A percentile compares a stretch with the other conserved stretches of the same genome.
Evolutionary conservation across 2,113 vertebrate genomes (phyloP).

Genomic region (Cyanoderma ruficeps): DNA sequence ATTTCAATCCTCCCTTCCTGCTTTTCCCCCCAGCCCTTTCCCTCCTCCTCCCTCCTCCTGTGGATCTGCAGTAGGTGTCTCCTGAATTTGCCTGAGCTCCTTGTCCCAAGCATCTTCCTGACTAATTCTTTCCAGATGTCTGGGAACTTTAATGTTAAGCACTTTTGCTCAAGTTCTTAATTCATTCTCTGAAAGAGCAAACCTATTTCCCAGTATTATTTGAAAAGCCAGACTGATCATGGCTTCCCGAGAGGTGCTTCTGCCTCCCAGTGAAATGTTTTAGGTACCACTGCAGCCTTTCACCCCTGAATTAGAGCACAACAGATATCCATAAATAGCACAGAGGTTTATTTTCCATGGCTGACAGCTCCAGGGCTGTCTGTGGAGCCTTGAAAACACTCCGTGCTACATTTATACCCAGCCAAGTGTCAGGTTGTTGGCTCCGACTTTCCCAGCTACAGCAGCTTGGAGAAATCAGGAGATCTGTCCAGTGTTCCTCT

Average conservation of each 20-base stretch:
- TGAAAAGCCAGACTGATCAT: not conserved
- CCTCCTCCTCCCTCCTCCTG: slow-evolving; percentile 9
- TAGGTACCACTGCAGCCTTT: not conserved
- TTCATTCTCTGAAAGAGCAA: not conserved
- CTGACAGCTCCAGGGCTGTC: not conserved
- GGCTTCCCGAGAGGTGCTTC: not conserved
- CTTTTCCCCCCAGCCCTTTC: slow-evolving; percentile 22
- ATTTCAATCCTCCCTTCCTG: slow-evolving; percentile 40
- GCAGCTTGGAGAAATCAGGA: not conserved
- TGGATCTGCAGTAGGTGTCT: slow-evolving; percentile 53
- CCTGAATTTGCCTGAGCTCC: slow-evolving; percentile 53
- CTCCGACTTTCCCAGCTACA: not conserved
- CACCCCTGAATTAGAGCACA: not conserved
- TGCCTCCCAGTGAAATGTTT: not conserved
- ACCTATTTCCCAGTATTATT: not conserved
- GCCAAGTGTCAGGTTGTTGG: not conserved
- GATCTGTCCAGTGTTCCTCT: not conserved
- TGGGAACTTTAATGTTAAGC: not conserved
- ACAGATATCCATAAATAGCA: not conserved
- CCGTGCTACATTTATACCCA: not conserved
- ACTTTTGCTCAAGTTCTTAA: not conserved
- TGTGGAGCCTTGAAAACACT: not conserved
- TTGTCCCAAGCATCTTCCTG: slow-evolving; percentile 34
- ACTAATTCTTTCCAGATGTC: slow-evolving; percentile 59
- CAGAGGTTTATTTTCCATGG: not conserved